Evolutionary conservation across 2,797 vertebrate species (phyloP).

Genomic region (Tapera naevia): DNA sequence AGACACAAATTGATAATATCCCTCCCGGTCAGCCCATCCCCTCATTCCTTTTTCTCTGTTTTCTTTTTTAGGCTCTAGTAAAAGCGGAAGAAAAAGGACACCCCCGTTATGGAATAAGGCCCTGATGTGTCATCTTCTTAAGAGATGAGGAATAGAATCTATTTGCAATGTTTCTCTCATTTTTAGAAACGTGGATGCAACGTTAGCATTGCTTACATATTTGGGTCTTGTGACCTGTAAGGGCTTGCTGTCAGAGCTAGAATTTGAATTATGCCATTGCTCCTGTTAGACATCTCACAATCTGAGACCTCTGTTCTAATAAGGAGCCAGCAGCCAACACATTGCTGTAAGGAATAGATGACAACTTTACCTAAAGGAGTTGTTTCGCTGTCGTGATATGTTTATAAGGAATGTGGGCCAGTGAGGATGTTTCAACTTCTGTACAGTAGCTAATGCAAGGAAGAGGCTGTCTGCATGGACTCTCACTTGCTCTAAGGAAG

Average conservation of each 20-base stretch:
- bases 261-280: background rate
- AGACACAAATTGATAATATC: background rate
- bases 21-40: fast-evolving
- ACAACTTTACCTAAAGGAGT: background rate
- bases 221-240: fast-evolving
- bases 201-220: background rate
- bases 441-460: background rate
- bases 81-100: background rate
- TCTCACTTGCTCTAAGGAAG: background rate
- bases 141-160: background rate
- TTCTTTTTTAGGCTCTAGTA: background rate
- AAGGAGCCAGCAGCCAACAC: background rate
- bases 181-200: background rate
- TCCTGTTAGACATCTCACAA: background rate
- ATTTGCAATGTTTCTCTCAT: background rate
- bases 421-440: background rate
- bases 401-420: background rate
- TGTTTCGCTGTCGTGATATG: background rate
- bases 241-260: background rate
- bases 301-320: background rate
- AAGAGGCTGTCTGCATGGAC: background rate
- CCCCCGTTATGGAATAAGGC: background rate
- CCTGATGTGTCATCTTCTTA: fast-evolving
- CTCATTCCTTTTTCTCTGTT: fast-evolving
- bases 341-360: background rate